Percentiles rank a stretch among this genome's conserved stretches.
Evolutionary conservation across 2,888 invertebrate species (phyloP).

Genomic region (Phaonia tiefii): DNA sequence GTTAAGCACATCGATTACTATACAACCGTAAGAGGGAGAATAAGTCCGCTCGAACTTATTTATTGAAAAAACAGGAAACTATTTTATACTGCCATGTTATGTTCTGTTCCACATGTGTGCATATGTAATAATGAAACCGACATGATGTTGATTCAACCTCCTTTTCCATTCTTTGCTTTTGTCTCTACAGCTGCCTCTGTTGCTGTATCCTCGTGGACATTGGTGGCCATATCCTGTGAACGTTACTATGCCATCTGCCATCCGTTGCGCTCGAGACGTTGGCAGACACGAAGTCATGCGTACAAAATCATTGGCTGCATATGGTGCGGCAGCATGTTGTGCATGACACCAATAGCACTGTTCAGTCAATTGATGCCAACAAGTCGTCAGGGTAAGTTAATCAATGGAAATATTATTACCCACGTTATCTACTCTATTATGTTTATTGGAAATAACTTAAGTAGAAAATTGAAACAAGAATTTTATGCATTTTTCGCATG

Average conservation of each 20-base stretch:
- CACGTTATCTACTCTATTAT: too few relatives aligned
- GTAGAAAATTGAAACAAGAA: too few relatives aligned
- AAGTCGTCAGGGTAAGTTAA: slow-evolving; percentile 76
- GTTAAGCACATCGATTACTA: too few relatives aligned
- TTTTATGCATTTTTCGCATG: too few relatives aligned
- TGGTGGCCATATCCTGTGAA: slow-evolving; percentile 89
- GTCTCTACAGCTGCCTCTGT: slow-evolving; percentile 85
- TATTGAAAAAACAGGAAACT: too few relatives aligned
- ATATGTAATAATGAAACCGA: slow-evolving; percentile 11
- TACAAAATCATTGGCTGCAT: slow-evolving; percentile 85
- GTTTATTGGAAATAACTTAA: too few relatives aligned
- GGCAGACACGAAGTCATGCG: slow-evolving; percentile 89
- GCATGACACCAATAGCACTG: slow-evolving; percentile 85
- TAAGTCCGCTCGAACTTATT: too few relatives aligned
- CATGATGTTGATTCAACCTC: slow-evolving; percentile 15
- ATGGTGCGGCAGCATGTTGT: slow-evolving; percentile 84
- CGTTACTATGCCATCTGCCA: slow-evolving; percentile 90
- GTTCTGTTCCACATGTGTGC: too few relatives aligned
- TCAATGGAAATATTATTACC: too few relatives aligned
- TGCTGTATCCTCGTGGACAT: slow-evolving; percentile 88
- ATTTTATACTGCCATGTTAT: too few relatives aligned
- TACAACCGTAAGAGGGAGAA: too few relatives aligned
- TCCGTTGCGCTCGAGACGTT: slow-evolving; percentile 86
- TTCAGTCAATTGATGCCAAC: slow-evolving; percentile 83
- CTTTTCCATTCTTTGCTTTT: not conserved